These are phyloP conservation scores for Percina caprodes DNA, from an alignment of 2,113 vertebrate genomes.

Conservation along the genomic window DNA sequence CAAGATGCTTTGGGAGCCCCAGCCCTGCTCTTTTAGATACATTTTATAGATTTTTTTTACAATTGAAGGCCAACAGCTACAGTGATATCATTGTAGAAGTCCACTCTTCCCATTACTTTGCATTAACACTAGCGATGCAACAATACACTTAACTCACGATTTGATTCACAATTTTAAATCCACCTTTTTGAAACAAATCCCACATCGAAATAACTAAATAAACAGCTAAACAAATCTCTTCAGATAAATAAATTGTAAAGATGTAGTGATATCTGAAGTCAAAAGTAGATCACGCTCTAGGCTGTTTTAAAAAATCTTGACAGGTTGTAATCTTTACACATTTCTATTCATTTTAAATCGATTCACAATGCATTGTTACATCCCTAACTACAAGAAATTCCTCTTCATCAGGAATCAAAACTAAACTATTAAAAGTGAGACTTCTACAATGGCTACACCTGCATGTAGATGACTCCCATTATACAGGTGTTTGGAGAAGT, in stretches of 20 bases:
- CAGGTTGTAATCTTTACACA: too few species aligned
- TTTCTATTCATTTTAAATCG: too few species aligned
- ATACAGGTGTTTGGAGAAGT: conserved; percentile 47
- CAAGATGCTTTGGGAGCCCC: conserved; percentile 61
- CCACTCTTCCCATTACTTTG: neutral
- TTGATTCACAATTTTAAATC: too few species aligned
- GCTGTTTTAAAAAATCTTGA: too few species aligned
- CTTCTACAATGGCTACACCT: conserved; percentile 39
- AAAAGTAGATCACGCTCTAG: too few species aligned
- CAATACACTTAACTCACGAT: too few species aligned
- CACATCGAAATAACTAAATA: too few species aligned
- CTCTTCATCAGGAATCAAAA: neutral
- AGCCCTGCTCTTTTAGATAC: conserved; percentile 67
- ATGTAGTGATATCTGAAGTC: too few species aligned
- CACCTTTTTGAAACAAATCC: too few species aligned
- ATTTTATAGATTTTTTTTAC: neutral
- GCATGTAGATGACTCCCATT: conserved; percentile 35
- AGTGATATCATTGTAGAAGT: conserved; percentile 31
- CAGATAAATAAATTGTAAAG: too few species aligned
- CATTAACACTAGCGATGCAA: neutral
- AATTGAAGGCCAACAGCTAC: neutral
- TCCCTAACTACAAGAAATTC: neutral
- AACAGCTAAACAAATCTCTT: too few species aligned
- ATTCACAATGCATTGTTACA: too few species aligned
- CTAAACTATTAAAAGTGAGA: conserved; percentile 14